Percentiles rank a stretch among this genome's conserved stretches.
These are phyloP conservation scores for Leptinotarsa rubiginosa DNA, from an alignment of 2,888 invertebrate genomes.

Conservation along the genomic window DNA sequence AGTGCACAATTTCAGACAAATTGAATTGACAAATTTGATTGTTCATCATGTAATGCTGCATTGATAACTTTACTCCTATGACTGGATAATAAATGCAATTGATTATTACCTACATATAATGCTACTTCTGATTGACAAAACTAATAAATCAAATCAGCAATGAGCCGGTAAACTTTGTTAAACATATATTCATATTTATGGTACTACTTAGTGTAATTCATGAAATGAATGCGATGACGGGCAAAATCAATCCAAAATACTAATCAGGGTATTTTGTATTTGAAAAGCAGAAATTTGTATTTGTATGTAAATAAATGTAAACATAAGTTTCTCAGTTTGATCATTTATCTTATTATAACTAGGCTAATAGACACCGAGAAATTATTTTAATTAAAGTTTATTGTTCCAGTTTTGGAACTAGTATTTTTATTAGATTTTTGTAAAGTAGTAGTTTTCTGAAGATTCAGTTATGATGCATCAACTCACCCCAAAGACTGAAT, in stretches of 20 bases:
- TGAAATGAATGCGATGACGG: neutral
- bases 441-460: neutral
- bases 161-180: too few relatives aligned
- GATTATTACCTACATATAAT: too few relatives aligned
- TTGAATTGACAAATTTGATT: too few relatives aligned
- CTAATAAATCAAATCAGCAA: too few relatives aligned
- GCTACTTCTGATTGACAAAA: too few relatives aligned
- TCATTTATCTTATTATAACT: neutral
- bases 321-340: neutral
- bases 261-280: conserved; percentile 27
- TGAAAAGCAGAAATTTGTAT: neutral
- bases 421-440: neutral
- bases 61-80: too few relatives aligned
- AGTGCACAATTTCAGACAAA: too few relatives aligned
- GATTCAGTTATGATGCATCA: neutral
- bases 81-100: too few relatives aligned
- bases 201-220: neutral
- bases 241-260: conserved; percentile 22
- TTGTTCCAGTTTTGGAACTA: neutral
- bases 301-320: conserved; percentile 7
- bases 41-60: too few relatives aligned
- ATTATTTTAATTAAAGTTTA: neutral
- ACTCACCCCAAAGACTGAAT: neutral
- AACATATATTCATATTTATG: neutral
- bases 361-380: neutral